phyloP scores from a whole-genome alignment of 2,888 invertebrate species.

The Erynnis tages region DNA sequence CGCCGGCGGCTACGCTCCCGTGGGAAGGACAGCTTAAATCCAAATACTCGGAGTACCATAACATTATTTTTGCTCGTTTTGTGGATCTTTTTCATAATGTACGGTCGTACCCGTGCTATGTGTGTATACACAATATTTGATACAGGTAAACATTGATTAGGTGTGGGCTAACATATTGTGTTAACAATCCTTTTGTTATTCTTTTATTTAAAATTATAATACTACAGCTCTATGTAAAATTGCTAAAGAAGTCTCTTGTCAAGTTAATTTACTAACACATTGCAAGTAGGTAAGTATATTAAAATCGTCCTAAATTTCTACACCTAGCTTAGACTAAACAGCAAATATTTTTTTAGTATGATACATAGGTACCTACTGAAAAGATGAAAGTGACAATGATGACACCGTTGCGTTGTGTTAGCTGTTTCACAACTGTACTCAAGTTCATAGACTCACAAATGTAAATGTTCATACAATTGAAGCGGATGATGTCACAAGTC shows the following conservation, averaged over 20 bases:
- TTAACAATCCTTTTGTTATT: conserved; percentile 5
- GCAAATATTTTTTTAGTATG: too few species aligned
- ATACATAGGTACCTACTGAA: too few species aligned
- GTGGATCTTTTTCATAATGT: conserved; percentile 7
- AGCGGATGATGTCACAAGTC: conserved; percentile 8
- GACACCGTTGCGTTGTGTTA: too few species aligned
- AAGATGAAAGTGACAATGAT: too few species aligned
- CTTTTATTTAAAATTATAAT: conserved; percentile 1
- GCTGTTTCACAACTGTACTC: too few species aligned
- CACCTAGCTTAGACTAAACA: too few species aligned
- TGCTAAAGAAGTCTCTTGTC: conserved; percentile 1
- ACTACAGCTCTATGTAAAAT: background rate
- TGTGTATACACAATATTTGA: conserved; percentile 9
- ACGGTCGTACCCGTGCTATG: conserved; percentile 4
- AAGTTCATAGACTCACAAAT: conserved; percentile 12
- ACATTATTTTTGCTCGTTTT: conserved; percentile 38
- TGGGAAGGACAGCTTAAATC: conserved; percentile 63
- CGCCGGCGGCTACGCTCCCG: conserved; percentile 59
- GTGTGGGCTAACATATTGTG: conserved; percentile 5
- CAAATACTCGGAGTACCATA: conserved; percentile 47
- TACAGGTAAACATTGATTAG: conserved; percentile 12
- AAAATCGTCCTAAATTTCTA: too few species aligned
- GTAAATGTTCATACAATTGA: conserved; percentile 6
- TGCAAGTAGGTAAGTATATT: too few species aligned
- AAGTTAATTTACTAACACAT: background rate